phyloP scores from a whole-genome alignment of 2,113 vertebrate species.

The Nematolebias whitei region DNA sequence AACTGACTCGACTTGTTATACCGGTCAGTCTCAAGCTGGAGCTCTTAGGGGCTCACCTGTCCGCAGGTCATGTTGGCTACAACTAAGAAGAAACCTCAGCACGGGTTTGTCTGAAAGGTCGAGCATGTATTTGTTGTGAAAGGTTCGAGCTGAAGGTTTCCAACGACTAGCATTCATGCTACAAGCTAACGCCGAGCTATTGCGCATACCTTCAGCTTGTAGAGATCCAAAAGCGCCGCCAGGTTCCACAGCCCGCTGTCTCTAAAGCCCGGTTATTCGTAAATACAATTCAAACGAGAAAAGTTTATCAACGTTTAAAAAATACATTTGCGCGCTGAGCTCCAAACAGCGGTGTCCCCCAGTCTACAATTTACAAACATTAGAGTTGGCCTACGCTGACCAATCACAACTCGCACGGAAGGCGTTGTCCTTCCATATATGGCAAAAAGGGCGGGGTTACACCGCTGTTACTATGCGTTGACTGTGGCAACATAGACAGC shows the following conservation, averaged over 20 bases:
- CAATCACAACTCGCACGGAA: slow-evolving; percentile 70
- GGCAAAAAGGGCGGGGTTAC: slow-evolving; percentile 68
- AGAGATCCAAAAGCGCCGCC: slow-evolving; percentile 38
- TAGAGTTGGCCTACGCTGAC: slow-evolving; percentile 49
- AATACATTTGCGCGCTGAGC: slow-evolving; percentile 81
- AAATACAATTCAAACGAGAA: slow-evolving; percentile 57
- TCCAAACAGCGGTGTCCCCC: slow-evolving; percentile 51
- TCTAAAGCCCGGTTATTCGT: slow-evolving; percentile 38
- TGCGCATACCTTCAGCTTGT: slow-evolving; percentile 48
- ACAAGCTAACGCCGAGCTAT: slow-evolving; percentile 41
- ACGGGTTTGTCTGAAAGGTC: too few species aligned
- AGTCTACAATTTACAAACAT: slow-evolving; percentile 77
- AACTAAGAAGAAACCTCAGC: neutral
- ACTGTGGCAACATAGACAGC: slow-evolving; percentile 72
- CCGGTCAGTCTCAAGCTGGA: slow-evolving; percentile 20
- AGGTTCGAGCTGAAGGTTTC: slow-evolving; percentile 1
- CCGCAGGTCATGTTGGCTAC: neutral
- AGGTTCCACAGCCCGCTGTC: slow-evolving; percentile 5
- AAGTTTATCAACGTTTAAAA: slow-evolving; percentile 55
- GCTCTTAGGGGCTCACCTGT: too few species aligned
- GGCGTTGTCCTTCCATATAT: slow-evolving; percentile 61
- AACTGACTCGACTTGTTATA: too few species aligned
- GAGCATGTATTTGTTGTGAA: neutral
- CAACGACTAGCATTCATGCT: slow-evolving; percentile 57
- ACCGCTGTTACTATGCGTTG: slow-evolving; percentile 72